Evolutionary conservation across 2,797 vertebrate species (phyloP).

Genomic region (Rhinogobio ventralis): DNA sequence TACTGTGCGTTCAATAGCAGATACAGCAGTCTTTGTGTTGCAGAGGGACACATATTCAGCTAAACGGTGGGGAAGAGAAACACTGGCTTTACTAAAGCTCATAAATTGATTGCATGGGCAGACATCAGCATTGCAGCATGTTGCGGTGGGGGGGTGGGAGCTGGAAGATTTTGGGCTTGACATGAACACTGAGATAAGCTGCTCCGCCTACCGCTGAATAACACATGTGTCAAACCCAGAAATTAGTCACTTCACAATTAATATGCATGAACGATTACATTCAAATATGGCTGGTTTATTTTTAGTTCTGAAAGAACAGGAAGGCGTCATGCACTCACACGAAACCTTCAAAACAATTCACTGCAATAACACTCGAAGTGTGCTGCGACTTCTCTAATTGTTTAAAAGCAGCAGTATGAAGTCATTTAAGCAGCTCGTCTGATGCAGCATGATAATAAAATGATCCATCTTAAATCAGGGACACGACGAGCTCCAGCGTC

Average conservation of each 20-base stretch:
- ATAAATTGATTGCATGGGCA: slow-evolving; percentile 39
- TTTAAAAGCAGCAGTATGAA: slow-evolving; percentile 55
- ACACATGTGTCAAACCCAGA: neutral
- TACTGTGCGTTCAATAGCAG: neutral
- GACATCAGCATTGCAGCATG: slow-evolving; percentile 57
- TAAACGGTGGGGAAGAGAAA: slow-evolving; percentile 4
- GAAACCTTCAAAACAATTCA: neutral
- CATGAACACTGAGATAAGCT: slow-evolving; percentile 48
- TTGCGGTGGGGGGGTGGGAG: slow-evolving; percentile 13
- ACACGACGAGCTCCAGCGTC: slow-evolving; percentile 52
- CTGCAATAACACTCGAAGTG: neutral
- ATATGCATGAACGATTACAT: slow-evolving; percentile 20
- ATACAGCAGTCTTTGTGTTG: neutral
- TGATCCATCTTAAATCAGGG: slow-evolving; percentile 56
- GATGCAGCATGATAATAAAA: slow-evolving; percentile 63
- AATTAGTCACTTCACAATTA: slow-evolving; percentile 15
- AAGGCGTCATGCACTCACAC: neutral
- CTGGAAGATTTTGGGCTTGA: slow-evolving; percentile 36
- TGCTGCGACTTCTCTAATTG: slow-evolving; percentile 57
- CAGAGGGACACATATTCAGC: neutral
- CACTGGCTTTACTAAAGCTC: slow-evolving; percentile 19
- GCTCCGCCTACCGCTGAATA: slow-evolving; percentile 54
- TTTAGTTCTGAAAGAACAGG: neutral
- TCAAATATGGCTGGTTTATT: neutral
- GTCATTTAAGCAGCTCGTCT: slow-evolving; percentile 23